Percentiles rank a stretch among this genome's conserved stretches.
Conservation (phyloP, 92 coral and sea anemone genomes). For the Paragorgia papillata region DNA sequence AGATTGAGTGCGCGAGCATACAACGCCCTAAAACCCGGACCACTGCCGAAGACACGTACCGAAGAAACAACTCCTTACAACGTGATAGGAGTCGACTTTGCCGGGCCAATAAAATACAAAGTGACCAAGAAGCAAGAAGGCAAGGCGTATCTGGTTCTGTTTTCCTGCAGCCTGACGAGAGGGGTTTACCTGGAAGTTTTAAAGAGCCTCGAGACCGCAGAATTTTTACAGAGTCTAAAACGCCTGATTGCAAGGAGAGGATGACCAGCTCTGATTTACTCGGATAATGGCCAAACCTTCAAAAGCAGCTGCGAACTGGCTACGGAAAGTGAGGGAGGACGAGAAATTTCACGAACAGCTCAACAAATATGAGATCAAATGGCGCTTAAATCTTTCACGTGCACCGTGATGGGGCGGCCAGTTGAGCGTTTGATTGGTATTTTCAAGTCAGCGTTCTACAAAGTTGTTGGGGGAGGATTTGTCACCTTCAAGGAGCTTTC, state of each 20-base stretch:
- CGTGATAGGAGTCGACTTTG: slow-evolving; percentile 13
- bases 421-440: slow-evolving; percentile 20
- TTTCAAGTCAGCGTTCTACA: slow-evolving; percentile 17
- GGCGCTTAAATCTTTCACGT: slow-evolving; percentile 11
- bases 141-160: slow-evolving; percentile 12
- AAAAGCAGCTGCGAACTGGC: slow-evolving; percentile 6
- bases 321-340: not conserved
- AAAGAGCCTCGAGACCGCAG: not conserved
- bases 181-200: slow-evolving; percentile 13
- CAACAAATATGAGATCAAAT: not conserved
- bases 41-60: slow-evolving; percentile 9
- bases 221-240: slow-evolving; percentile 31
- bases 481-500: slow-evolving; percentile 8
- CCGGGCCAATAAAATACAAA: slow-evolving; percentile 24
- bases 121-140: not conserved
- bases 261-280: not conserved
- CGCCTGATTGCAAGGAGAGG: slow-evolving; percentile 23
- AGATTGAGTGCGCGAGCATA: not conserved
- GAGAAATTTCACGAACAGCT: slow-evolving; percentile 12
- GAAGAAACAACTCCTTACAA: not conserved
- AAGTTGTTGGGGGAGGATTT: not conserved
- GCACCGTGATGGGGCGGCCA: slow-evolving; percentile 26
- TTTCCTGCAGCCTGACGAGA: slow-evolving; percentile 5
- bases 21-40: no score
- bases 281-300: slow-evolving; percentile 24